Evolutionary conservation across 1,140 invertebrate genomes (phyloP), one percentile per base, ranked within the genome.

Genomic region (Augochlora pura): DNA sequence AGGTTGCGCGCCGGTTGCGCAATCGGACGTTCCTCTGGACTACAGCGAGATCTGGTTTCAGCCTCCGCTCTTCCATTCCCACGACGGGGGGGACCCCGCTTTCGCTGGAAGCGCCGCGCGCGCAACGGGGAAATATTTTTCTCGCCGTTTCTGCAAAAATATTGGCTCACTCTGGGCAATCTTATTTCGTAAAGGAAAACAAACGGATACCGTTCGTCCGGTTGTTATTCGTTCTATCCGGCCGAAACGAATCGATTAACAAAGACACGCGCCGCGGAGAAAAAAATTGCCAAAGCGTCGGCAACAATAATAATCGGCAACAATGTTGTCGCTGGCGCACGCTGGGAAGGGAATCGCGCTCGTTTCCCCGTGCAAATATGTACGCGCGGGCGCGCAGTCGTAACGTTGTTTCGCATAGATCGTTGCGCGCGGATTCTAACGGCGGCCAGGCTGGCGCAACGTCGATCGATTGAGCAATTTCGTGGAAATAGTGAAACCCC

Each of bases 401-500:
- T 0, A 46, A 3, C 10, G 64, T 49, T 66, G 64, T 49, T 66
- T 23, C 39, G 64, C 38, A 21, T 10, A n/a, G 64, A 65, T 65
- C 64, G 64, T 46, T 32, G 21, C 21, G 32, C 23, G 5, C 63
- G 59, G 49, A 72, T 72, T 60, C 25, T n/a, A 54, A 4, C 16
- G 23, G 21, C 10, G 9, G 21, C 63, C 63, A 38, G 38, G 64
- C 12, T 62, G 54, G 64, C 27, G 39, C 32, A n/a, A 65, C 42
- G 38, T 69, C 39, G 42, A 63, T 71, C 67, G 75, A 71, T 77
- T 57, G 62, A 78, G 69, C 38, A 78, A 72, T 73, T 78, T 78
- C 77, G 68, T 72, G 69, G 77, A 78, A 78, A 54, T 38, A 46
- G 77, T 78, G 77, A 78, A 78, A 78, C 49, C 62, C 46, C 49